Evolutionary conservation across 2,113 vertebrate species (phyloP).

Genomic region (Mesitornis unicolor): DNA sequence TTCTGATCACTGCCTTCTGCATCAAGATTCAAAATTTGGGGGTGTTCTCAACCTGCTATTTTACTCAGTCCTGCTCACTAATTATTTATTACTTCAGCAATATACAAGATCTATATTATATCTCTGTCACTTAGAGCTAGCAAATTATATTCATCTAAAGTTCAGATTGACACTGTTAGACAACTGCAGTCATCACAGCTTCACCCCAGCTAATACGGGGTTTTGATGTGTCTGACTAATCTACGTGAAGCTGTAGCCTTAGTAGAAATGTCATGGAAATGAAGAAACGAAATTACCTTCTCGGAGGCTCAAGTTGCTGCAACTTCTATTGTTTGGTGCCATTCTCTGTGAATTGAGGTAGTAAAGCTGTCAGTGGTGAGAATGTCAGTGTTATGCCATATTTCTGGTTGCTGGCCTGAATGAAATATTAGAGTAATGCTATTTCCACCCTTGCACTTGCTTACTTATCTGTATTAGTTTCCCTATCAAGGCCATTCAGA

Average conservation of each 20-base stretch:
- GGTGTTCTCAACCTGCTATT: constrained; percentile 43
- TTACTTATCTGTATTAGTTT: neutral
- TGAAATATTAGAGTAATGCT: neutral
- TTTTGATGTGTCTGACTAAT: constrained; percentile 43
- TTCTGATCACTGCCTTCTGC: constrained; percentile 25
- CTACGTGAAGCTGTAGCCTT: neutral
- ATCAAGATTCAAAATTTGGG: constrained; percentile 39
- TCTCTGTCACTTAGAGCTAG: constrained; percentile 37
- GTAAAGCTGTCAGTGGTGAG: neutral
- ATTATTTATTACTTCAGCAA: constrained; percentile 58
- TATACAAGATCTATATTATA: neutral
- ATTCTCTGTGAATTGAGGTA: neutral
- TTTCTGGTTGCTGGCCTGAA: neutral
- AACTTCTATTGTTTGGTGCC: neutral
- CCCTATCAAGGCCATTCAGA: neutral
- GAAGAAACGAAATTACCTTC: constrained; percentile 9
- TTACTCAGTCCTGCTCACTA: constrained; percentile 50
- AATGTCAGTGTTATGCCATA: neutral
- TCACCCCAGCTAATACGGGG: constrained; percentile 8
- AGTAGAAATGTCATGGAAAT: neutral
- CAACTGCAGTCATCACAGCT: constrained; percentile 22
- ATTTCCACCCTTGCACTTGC: neutral
- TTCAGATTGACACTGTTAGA: constrained; percentile 19
- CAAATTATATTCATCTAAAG: constrained; percentile 49
- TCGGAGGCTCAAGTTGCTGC: neutral